phyloP scores from a whole-genome alignment of 1,140 invertebrate genomes.

The Lepidostoma basale region DNA sequence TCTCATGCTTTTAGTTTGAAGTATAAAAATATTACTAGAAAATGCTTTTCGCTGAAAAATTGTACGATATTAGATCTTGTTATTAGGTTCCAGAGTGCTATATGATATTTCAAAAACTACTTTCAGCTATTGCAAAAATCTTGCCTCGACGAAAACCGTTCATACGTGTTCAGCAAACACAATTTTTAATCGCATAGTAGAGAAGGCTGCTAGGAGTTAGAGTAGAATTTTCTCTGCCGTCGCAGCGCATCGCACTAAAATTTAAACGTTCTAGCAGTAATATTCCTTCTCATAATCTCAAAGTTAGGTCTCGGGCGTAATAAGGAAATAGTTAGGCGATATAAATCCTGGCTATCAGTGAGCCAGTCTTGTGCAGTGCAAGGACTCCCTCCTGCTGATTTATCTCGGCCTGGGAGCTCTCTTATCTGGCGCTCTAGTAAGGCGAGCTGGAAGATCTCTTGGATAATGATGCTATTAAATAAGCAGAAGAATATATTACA shows the following conservation, averaged over 20 bases:
- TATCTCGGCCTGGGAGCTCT: background rate
- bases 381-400: background rate
- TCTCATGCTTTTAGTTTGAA: too few relatives aligned
- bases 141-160: background rate
- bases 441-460: background rate
- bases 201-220: too few relatives aligned
- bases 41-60: too few relatives aligned
- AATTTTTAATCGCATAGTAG: too few relatives aligned
- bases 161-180: too few relatives aligned
- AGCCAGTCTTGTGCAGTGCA: background rate
- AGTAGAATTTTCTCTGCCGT: background rate
- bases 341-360: constrained; percentile 1
- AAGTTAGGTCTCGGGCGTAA: background rate
- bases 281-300: background rate
- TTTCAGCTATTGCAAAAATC: background rate
- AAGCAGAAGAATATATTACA: too few relatives aligned
- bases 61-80: too few relatives aligned
- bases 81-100: too few relatives aligned
- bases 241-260: background rate
- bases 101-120: background rate
- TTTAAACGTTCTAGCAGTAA: background rate
- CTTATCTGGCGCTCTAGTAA: background rate
- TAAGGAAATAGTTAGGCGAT: background rate
- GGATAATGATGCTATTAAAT: too few relatives aligned
- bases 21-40: too few relatives aligned